Percentiles rank a stretch among this genome's conserved stretches.
These are phyloP conservation scores for Conger conger DNA, from an alignment of 2,113 vertebrate genomes.

Conservation along the genomic window DNA sequence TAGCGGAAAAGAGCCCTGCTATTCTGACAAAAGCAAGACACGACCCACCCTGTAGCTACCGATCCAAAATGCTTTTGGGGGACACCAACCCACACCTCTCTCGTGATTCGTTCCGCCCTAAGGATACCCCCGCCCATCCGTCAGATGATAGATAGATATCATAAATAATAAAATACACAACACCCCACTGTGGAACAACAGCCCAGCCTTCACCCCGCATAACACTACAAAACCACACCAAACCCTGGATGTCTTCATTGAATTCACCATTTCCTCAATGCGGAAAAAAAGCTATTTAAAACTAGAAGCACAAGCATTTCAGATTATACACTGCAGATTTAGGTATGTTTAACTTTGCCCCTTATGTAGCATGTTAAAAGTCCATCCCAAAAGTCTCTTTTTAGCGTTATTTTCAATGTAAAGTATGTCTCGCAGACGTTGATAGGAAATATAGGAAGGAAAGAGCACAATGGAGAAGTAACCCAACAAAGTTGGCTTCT, in stretches of 20 bases:
- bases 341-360: conserved; percentile 23
- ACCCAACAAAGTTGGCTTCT: no score
- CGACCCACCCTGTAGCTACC: no score
- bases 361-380: no score
- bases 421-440: neutral
- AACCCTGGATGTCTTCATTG: conserved; percentile 83
- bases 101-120: neutral
- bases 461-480: neutral
- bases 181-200: no score
- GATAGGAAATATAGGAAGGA: neutral
- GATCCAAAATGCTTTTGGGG: conserved; percentile 40
- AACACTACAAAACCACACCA: no score
- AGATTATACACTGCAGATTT: conserved; percentile 41
- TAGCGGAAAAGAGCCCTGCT: neutral
- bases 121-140: neutral
- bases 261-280: conserved; percentile 91
- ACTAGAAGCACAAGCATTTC: conserved; percentile 78
- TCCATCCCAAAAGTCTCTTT: no score
- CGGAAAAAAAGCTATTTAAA: conserved; percentile 64
- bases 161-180: neutral
- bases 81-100: conserved; percentile 92
- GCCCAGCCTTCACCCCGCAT: no score
- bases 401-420: no score
- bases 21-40: neutral
- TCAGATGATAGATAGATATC: neutral